These are phyloP conservation scores for Dryocosmus kuriphilus DNA, from an alignment of 2,888 invertebrate genomes.

Conservation along the genomic window DNA sequence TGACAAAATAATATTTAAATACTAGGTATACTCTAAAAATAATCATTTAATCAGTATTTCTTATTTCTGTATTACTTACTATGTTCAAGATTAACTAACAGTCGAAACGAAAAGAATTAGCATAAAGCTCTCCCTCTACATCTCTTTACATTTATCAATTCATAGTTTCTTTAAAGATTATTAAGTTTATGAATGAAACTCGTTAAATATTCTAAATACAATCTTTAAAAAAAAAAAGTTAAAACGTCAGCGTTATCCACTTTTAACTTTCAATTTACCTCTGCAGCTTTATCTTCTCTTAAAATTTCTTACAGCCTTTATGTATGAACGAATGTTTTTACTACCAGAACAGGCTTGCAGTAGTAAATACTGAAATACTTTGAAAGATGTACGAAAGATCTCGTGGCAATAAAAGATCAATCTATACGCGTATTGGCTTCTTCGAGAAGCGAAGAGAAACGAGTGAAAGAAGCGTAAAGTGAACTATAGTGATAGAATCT, in stretches of 20 bases:
- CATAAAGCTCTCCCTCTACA: too few relatives aligned
- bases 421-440: conserved; percentile 29
- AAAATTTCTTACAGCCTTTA: not conserved
- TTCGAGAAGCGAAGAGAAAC: conserved; percentile 4
- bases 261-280: conserved; percentile 1
- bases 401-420: conserved; percentile 37
- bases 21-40: too few relatives aligned
- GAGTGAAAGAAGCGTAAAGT: conserved; percentile 22
- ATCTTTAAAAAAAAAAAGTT: not conserved
- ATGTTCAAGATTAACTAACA: too few relatives aligned
- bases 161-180: too few relatives aligned
- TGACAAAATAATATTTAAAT: too few relatives aligned
- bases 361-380: conserved; percentile 23
- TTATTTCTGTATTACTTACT: too few relatives aligned
- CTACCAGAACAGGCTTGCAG: conserved; percentile 27
- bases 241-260: not conserved
- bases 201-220: not conserved
- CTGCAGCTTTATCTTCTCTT: not conserved
- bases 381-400: conserved; percentile 28
- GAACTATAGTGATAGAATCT: conserved; percentile 24
- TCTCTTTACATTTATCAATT: too few relatives aligned
- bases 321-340: conserved; percentile 26
- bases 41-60: too few relatives aligned
- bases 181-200: too few relatives aligned
- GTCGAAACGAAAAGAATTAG: too few relatives aligned